A percentile compares a stretch with the other conserved stretches of the same genome.
These are phyloP conservation scores for Lampris megalopsis DNA, from an alignment of 2,113 vertebrate genomes.

Conservation along the genomic window DNA sequence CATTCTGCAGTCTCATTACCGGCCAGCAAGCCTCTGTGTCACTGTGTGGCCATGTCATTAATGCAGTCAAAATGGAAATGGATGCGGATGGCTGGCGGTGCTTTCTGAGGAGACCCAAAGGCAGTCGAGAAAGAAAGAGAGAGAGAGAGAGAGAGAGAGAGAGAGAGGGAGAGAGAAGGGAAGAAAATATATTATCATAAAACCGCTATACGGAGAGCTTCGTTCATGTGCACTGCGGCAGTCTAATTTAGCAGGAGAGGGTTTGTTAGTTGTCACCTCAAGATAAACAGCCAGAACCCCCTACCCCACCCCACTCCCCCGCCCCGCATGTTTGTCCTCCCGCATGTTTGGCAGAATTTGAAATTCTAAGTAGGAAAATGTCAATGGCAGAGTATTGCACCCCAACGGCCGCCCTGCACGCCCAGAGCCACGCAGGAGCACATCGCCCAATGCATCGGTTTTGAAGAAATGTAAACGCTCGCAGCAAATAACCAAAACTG, in stretches of 20 bases:
- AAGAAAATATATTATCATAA: conserved; percentile 63
- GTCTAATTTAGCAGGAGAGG: conserved; percentile 75
- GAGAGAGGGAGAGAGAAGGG: background rate
- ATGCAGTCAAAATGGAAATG: conserved; percentile 51
- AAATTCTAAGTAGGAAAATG: conserved; percentile 70
- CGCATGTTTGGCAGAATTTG: conserved; percentile 49
- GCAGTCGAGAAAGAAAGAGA: conserved; percentile 15
- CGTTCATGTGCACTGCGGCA: conserved; percentile 45
- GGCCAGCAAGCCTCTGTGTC: conserved; percentile 11
- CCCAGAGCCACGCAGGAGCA: conserved; percentile 20
- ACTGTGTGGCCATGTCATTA: conserved; percentile 47
- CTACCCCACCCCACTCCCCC: background rate
- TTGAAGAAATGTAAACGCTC: conserved; percentile 26
- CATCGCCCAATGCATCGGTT: conserved; percentile 22
- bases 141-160: conserved; percentile 2
- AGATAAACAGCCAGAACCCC: conserved; percentile 66
- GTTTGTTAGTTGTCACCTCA: conserved; percentile 77
- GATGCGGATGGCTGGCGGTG: conserved; percentile 36
- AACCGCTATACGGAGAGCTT: conserved; percentile 59
- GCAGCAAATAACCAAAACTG: conserved; percentile 7
- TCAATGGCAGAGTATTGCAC: conserved; percentile 49
- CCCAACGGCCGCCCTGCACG: conserved; percentile 5
- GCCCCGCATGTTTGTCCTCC: conserved; percentile 9
- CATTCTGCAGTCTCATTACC: conserved; percentile 49
- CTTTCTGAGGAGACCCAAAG: conserved; percentile 38